phyloP scores from a whole-genome alignment of 2,113 vertebrate species.

The Triplophysa rosa region DNA sequence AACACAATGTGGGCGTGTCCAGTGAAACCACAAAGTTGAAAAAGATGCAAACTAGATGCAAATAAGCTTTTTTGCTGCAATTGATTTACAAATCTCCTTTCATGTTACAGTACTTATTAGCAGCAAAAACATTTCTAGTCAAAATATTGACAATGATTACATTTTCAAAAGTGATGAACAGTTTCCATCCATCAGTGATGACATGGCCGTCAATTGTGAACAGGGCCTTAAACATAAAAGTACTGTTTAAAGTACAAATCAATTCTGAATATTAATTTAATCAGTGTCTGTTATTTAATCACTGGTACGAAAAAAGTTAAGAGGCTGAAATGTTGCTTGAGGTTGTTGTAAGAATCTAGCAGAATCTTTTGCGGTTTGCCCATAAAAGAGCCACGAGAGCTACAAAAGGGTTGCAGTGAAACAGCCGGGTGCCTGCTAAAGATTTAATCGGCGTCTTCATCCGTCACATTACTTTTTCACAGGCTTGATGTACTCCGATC shows the following conservation, averaged over 20 bases:
- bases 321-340: neutral
- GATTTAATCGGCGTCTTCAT: slow-evolving; percentile 49
- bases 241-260: neutral
- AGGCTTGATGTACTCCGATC: slow-evolving; percentile 32
- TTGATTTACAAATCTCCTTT: no score
- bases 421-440: slow-evolving; percentile 24
- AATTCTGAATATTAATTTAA: neutral
- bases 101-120: no score
- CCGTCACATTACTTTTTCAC: slow-evolving; percentile 32
- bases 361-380: slow-evolving; percentile 25
- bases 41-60: no score
- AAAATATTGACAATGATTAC: no score
- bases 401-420: slow-evolving; percentile 12
- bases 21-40: no score
- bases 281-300: slow-evolving; percentile 2
- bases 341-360: slow-evolving; percentile 1
- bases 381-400: slow-evolving; percentile 37
- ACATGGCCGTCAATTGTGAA: no score
- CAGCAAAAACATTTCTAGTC: no score
- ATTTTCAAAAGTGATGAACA: no score
- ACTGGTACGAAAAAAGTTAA: neutral
- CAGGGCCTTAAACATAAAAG: neutral
- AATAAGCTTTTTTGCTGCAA: no score
- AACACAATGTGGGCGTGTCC: slow-evolving; percentile 26
- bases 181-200: no score